These are phyloP conservation scores for Pangasius macronema DNA, from an alignment of 2,797 vertebrate species.

Conservation along the genomic window DNA sequence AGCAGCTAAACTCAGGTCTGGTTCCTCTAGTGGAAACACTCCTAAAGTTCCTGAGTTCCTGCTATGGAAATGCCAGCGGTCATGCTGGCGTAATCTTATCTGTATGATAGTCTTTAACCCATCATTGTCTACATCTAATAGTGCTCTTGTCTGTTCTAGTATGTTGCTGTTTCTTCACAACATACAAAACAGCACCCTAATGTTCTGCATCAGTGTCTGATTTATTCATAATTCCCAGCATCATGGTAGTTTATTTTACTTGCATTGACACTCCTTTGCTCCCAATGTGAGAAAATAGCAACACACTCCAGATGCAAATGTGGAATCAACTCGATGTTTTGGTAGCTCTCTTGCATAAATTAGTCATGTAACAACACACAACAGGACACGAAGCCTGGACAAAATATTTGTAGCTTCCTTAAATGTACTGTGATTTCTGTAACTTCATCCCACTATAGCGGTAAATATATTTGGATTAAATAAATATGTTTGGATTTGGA, in stretches of 20 bases:
- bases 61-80: neutral
- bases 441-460: neutral
- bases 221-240: neutral
- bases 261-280: neutral
- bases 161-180: neutral
- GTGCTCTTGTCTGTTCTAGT: neutral
- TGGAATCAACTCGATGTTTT: conserved; percentile 7
- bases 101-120: neutral
- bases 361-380: conserved; percentile 2
- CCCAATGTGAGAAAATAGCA: neutral
- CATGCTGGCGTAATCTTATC: neutral
- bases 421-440: neutral
- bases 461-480: neutral
- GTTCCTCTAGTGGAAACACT: neutral
- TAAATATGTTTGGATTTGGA: neutral
- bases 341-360: conserved; percentile 2
- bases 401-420: neutral
- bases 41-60: neutral
- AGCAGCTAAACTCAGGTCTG: neutral
- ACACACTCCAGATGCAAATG: conserved; percentile 8
- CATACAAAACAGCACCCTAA: neutral
- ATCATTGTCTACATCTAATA: neutral
- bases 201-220: neutral
- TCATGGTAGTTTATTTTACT: conserved; percentile 10
- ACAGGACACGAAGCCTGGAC: neutral